phyloP scores from a whole-genome alignment of 2,888 invertebrate genomes.

The Agrilus cyanescens region DNA sequence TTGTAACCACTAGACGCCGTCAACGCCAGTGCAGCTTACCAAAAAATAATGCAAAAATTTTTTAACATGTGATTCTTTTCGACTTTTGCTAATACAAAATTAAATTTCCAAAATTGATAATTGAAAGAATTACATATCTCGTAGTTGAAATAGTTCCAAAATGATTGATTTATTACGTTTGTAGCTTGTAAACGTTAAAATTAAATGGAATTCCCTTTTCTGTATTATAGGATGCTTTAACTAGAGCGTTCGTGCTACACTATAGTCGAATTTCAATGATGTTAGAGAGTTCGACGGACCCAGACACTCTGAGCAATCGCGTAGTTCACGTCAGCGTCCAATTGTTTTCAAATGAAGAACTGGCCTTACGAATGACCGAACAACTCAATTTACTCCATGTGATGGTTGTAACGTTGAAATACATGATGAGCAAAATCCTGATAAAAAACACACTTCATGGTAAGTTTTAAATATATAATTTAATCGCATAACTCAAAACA shows the following conservation, averaged over 20 bases:
- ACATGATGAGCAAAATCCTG: slow-evolving; percentile 88
- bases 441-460: slow-evolving; percentile 79
- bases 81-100: too few relatives aligned
- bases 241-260: slow-evolving; percentile 89
- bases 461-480: slow-evolving; percentile 29
- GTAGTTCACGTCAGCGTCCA: slow-evolving; percentile 97
- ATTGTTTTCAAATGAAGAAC: slow-evolving; percentile 85
- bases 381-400: slow-evolving; percentile 82
- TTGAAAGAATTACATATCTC: too few relatives aligned
- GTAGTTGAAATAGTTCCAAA: too few relatives aligned
- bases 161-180: too few relatives aligned
- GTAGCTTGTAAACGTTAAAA: too few relatives aligned
- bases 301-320: slow-evolving; percentile 86
- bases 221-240: slow-evolving; percentile 68
- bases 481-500: neutral
- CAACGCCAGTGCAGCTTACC: too few relatives aligned
- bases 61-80: too few relatives aligned
- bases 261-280: slow-evolving; percentile 91
- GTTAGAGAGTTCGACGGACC: slow-evolving; percentile 72
- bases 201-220: slow-evolving; percentile 4
- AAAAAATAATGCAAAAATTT: too few relatives aligned
- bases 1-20: too few relatives aligned
- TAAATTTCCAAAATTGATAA: too few relatives aligned
- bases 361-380: slow-evolving; percentile 84
- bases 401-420: slow-evolving; percentile 79